Evolutionary conservation across 2,113 vertebrate genomes (phyloP), one percentile per base, ranked within the genome.

Genomic region (Zosterops lateralis): DNA sequence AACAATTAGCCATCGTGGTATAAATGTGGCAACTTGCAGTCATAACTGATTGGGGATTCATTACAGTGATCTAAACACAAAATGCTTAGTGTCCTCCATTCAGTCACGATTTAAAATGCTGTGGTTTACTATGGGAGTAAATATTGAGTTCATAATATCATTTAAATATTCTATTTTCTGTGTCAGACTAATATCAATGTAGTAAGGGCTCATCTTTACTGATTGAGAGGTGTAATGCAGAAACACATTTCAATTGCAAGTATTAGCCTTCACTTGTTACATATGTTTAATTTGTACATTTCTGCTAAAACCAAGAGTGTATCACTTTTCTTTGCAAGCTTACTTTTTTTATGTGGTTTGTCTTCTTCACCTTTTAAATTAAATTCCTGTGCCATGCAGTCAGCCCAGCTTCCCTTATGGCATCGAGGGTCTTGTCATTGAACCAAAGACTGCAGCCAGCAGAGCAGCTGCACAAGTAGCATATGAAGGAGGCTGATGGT

Each of bases 391-490:
- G 53, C 64, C 66, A 11, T 15, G 47, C 14, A 76, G 45, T 21
- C 72, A 45, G 64, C 32, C 58, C 38, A 62, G 14, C 64, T 87
- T 73, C 67, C 40, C 36, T 57, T 83, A 53, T 17, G 36, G 44
- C 68, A 62, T 36, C 40, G 44, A 85, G 64, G 54, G 51, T 87
- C 79, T 81, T 92, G 57, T 75, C 40, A 6, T 44, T 74, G 78
- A 79, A 24, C 50, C 82, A 56, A 60, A 86, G 48, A 42, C 22
- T 25, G 51, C 60, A 93, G 79, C 84, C 78, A 80, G 79, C 67
- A 84, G 64, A 90, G 84, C 91, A 96, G 84, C 91, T 81, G 93
- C 36, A 81, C 68, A 67, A 90, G 64, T 64, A 72, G 47, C 47
- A 17, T 48, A 51, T 0, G 85, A 64, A 86, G 83, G 48, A 80